Conservation (phyloP, 2,113 vertebrate genomes). For the Willisornis vidua region DNA sequence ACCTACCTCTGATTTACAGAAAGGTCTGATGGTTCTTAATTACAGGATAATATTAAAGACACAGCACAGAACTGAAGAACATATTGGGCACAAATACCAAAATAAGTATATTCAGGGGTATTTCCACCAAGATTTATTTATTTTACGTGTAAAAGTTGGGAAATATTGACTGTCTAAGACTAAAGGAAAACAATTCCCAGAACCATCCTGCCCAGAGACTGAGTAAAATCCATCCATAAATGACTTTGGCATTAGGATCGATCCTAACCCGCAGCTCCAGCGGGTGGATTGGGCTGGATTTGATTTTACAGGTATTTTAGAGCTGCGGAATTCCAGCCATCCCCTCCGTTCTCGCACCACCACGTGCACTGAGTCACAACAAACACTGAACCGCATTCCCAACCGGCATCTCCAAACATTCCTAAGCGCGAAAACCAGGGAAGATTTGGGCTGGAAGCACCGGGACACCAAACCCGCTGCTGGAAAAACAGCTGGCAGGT, state of each 20-base stretch:
- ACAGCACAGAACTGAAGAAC: rapidly evolving
- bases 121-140: not conserved
- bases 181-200: not conserved
- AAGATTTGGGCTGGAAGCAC: too few species aligned
- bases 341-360: not conserved
- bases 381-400: not conserved
- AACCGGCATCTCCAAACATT: not conserved
- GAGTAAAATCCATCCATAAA: not conserved
- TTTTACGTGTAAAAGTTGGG: not conserved
- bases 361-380: not conserved
- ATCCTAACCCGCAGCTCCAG: not conserved
- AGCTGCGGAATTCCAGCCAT: not conserved
- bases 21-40: not conserved
- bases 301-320: not conserved
- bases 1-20: not conserved
- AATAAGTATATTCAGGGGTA: not conserved
- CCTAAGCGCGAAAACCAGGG: too few species aligned
- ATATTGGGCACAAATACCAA: not conserved
- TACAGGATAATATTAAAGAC: not conserved
- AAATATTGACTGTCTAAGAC: not conserved
- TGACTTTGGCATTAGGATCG: rapidly evolving
- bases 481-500: too few species aligned
- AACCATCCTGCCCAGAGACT: too few species aligned
- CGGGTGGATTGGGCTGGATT: not conserved
- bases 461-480: too few species aligned